Conservation (phyloP, 2,888 invertebrate species). For the Hyppa rectilinea region DNA sequence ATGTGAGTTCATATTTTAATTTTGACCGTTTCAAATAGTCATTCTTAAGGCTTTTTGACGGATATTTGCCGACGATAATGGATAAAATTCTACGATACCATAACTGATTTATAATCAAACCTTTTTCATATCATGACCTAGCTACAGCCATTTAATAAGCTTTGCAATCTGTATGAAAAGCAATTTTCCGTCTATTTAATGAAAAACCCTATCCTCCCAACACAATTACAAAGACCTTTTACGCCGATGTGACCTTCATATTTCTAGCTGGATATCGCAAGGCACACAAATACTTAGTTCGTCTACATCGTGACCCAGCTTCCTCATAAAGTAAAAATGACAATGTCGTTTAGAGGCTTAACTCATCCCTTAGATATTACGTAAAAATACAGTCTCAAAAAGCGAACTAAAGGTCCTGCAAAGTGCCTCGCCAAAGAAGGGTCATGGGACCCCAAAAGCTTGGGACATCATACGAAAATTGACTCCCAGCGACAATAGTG, state of each 20-base stretch:
- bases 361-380: constrained; percentile 18
- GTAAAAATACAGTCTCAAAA: constrained; percentile 35
- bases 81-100: not conserved
- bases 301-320: not conserved
- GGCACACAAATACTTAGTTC: constrained; percentile 19
- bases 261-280: not conserved
- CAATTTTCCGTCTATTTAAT: not conserved
- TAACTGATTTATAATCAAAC: not conserved
- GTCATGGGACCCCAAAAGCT: constrained; percentile 32
- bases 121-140: not conserved
- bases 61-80: not conserved
- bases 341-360: constrained; percentile 26
- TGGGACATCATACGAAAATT: constrained; percentile 34
- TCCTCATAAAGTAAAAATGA: constrained; percentile 31
- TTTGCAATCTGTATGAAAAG: not conserved
- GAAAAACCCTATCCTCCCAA: not conserved
- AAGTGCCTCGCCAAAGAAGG: constrained; percentile 43
- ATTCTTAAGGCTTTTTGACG: not conserved
- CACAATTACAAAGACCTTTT: not conserved
- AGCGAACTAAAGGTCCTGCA: constrained; percentile 14
- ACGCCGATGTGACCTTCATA: not conserved
- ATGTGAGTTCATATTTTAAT: too few species aligned
- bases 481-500: constrained; percentile 31
- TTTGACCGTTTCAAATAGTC: too few species aligned
- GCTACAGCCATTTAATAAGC: not conserved